phyloP scores from a whole-genome alignment of 2,888 invertebrate genomes.

The Platynereis dumerilii region DNA sequence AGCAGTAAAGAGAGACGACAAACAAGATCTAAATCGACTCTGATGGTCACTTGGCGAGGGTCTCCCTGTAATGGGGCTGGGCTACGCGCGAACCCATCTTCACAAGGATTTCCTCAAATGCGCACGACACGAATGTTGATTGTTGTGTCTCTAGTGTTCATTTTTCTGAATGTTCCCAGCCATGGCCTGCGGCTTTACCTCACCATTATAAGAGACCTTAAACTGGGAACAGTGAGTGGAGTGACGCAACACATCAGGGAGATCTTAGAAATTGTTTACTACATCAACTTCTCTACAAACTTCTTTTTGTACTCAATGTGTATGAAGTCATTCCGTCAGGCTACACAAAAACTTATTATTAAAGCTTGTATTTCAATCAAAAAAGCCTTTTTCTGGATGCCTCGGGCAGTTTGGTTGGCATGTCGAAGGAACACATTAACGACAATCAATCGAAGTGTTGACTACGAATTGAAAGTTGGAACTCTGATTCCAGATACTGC shows the following conservation, averaged over 20 bases:
- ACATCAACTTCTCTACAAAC: conserved; percentile 3
- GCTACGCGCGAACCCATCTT: not conserved
- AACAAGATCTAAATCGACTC: too few species aligned
- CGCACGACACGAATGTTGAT: not conserved
- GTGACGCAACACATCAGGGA: not conserved
- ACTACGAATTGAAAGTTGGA: too few species aligned
- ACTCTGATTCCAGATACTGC: too few species aligned
- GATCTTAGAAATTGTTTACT: conserved; percentile 1
- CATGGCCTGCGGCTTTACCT: not conserved
- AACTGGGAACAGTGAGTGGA: too few species aligned
- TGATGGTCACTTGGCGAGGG: too few species aligned
- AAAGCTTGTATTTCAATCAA: too few species aligned
- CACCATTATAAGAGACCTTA: too few species aligned
- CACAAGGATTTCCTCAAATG: not conserved
- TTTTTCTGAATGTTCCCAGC: not conserved
- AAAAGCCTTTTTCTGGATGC: too few species aligned
- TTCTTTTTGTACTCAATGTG: conserved; percentile 4
- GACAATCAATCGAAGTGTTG: too few species aligned
- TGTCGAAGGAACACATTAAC: too few species aligned
- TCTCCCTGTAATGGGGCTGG: not conserved
- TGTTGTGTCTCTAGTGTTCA: conserved; percentile 2
- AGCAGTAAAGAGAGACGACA: not conserved
- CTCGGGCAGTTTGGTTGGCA: too few species aligned
- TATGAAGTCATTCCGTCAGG: not conserved
- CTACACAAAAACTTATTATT: not conserved